Percentiles rank a stretch among this genome's conserved stretches.
These are phyloP conservation scores for Batillaria attramentaria DNA, from an alignment of 1,140 invertebrate genomes.

Conservation along the genomic window DNA sequence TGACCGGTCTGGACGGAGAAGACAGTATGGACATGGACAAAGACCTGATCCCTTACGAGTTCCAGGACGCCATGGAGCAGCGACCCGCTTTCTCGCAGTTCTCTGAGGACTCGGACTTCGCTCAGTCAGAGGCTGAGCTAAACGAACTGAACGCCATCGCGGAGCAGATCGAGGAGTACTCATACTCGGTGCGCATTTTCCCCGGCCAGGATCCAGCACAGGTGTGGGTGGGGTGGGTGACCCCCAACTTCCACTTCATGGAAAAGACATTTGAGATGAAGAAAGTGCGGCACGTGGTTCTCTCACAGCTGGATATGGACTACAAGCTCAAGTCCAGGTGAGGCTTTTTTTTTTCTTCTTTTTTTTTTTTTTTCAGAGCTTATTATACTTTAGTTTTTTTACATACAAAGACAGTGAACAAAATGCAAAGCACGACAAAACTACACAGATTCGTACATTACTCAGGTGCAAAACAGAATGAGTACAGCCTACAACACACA, in stretches of 20 bases:
- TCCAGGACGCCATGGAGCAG: constrained; percentile 63
- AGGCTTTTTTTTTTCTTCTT: constrained; percentile 34
- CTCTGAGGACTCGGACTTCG: constrained; percentile 63
- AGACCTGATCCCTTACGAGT: constrained; percentile 64
- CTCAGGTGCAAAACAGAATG: too few species aligned
- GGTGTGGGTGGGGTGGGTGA: constrained; percentile 98
- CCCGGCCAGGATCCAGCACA: constrained; percentile 98
- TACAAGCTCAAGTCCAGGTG: constrained; percentile 71
- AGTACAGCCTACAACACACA: too few species aligned
- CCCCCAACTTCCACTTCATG: constrained; percentile 91
- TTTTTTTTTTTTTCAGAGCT: too few species aligned
- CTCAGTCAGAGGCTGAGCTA: constrained; percentile 61
- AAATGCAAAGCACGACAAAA: too few species aligned
- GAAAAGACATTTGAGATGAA: constrained; percentile 92
- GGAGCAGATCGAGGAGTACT: constrained; percentile 97
- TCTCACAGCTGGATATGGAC: constrained; percentile 76
- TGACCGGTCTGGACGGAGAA: constrained; percentile 33
- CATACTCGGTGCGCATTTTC: constrained; percentile 91
- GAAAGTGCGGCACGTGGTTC: constrained; percentile 87
- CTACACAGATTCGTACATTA: too few species aligned
- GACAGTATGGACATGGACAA: constrained; percentile 36
- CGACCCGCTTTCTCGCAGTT: constrained; percentile 48
- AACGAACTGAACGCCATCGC: constrained; percentile 73
- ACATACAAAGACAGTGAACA: too few species aligned
- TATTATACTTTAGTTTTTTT: too few species aligned